Percentiles rank a stretch among this genome's conserved stretches.
phyloP scores from a whole-genome alignment of 2,113 vertebrate species.

The Elaphurus davidianus region DNA sequence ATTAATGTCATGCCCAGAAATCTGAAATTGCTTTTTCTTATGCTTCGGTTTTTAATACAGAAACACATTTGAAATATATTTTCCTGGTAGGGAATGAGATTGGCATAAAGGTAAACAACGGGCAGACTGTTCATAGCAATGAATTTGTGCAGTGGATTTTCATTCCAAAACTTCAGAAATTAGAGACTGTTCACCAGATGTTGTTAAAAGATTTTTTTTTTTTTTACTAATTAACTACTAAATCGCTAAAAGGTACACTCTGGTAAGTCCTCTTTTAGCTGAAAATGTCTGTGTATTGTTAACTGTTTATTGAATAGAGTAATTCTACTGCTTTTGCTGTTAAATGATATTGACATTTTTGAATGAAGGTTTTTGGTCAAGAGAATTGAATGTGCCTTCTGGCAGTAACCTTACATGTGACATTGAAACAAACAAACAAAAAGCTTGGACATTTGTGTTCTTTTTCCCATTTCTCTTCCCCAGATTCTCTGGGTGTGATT shows the following conservation, averaged over 20 bases:
- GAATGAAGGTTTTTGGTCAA: constrained; percentile 73
- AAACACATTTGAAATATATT: constrained; percentile 80
- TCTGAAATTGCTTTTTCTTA: constrained; percentile 16
- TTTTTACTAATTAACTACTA: constrained; percentile 83
- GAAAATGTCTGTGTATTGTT: constrained; percentile 84
- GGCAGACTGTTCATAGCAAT: constrained; percentile 81
- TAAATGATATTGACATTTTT: constrained; percentile 86
- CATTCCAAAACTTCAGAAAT: constrained; percentile 82
- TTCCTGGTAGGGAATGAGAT: constrained; percentile 75
- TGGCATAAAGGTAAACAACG: constrained; percentile 87
- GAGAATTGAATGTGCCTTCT: constrained; percentile 79
- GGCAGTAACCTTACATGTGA: constrained; percentile 76
- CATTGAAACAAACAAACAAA: constrained; percentile 64
- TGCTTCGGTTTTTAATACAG: not conserved
- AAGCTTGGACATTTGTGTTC: constrained; percentile 45
- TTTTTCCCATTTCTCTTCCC: constrained; percentile 22
- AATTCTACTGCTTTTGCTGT: constrained; percentile 84
- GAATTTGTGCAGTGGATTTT: constrained; percentile 77
- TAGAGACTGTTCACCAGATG: constrained; percentile 88
- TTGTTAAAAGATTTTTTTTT: constrained; percentile 74
- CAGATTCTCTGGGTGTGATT: constrained; percentile 58
- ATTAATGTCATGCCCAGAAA: constrained; percentile 14
- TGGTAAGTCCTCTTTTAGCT: constrained; percentile 77
- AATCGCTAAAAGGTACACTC: constrained; percentile 83
- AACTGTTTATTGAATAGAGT: constrained; percentile 85